A percentile compares a stretch with the other conserved stretches of the same genome.
phyloP scores from a whole-genome alignment of 1,140 invertebrate species.

The Panulirus ornatus region DNA sequence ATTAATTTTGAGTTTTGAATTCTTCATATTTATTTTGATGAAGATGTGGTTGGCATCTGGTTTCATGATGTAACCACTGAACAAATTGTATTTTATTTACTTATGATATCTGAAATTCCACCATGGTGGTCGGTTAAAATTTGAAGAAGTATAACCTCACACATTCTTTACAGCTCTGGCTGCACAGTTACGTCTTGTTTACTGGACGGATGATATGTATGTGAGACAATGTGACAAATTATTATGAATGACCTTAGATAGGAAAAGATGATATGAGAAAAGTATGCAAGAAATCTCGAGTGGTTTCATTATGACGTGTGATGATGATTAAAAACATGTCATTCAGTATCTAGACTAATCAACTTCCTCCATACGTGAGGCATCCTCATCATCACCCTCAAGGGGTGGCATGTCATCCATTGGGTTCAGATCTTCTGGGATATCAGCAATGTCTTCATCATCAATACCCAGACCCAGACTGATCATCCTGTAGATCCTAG shows the following conservation, averaged over 20 bases:
- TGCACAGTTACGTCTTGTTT: no score
- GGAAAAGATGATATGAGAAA: background rate
- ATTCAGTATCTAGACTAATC: constrained; percentile 85
- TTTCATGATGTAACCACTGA: no score
- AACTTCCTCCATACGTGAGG: constrained; percentile 98
- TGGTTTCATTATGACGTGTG: background rate
- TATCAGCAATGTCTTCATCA: constrained; percentile 99
- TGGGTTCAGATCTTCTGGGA: constrained; percentile 83
- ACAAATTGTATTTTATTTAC: no score
- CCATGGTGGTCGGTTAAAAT: no score
- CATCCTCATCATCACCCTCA: constrained; percentile 89
- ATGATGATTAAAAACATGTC: background rate
- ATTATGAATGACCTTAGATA: background rate
- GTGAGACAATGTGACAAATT: no score
- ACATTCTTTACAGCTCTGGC: no score
- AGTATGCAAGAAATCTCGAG: background rate
- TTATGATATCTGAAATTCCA: no score
- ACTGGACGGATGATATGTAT: no score
- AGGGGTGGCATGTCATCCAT: constrained; percentile 86
- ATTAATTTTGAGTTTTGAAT: no score
- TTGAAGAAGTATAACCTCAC: no score
- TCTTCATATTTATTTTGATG: no score
- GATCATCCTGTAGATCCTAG: constrained; percentile 89
- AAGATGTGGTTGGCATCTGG: no score
- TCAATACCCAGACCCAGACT: constrained; percentile 97